Evolutionary conservation across 1,140 invertebrate genomes (phyloP), one percentile per base, ranked within the genome.

Genomic region (Dendroctonus ponderosae): DNA sequence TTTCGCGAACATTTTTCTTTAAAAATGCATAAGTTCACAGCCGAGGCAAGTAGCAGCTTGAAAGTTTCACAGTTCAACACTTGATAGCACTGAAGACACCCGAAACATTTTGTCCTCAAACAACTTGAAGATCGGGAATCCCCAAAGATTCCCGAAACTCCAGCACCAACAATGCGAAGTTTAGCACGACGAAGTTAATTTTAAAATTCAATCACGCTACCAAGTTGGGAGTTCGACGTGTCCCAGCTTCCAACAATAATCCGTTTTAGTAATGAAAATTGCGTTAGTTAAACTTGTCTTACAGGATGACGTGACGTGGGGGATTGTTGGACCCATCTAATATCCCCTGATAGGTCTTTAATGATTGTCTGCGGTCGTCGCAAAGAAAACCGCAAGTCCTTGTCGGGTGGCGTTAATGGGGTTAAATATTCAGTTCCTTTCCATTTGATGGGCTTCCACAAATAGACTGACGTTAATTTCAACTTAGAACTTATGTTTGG

Each of bases 211-310:
- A 62, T 62, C 50, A 62, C 60, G 26, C 46, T 12, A n/a, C 7
- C 14, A 26, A 9, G 38, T 41, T 41, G 7, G 48, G 43, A 57
- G 6, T 59, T 66, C 48, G 49, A 59, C 49, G 48, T 52, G 44
- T 59, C 38, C 63, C 9, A 39, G 43, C 44, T 51, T 43, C n/a
- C 7, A 52, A 59, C 63, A 66, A 56, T 66, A 66, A 66, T 66
- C 63, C 40, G 53, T 51, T 66, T 66, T 66, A 48, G 44, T 66
- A 58, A 59, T 66, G 63, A 52, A 66, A 66, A 66, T 66, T 59
- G 38, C 39, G 48, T 66, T 66, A 66, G 46, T 48, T 66, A 42
- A 59, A 59, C 54, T 59, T 66, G 63, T 37, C 54, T 50, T 52
- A 58, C 54, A 59, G 43, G 49, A 48, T 66, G 56, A 66, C 38